Conservation (phyloP, 2,797 vertebrate species). For the Sarcoramphus papa region DNA sequence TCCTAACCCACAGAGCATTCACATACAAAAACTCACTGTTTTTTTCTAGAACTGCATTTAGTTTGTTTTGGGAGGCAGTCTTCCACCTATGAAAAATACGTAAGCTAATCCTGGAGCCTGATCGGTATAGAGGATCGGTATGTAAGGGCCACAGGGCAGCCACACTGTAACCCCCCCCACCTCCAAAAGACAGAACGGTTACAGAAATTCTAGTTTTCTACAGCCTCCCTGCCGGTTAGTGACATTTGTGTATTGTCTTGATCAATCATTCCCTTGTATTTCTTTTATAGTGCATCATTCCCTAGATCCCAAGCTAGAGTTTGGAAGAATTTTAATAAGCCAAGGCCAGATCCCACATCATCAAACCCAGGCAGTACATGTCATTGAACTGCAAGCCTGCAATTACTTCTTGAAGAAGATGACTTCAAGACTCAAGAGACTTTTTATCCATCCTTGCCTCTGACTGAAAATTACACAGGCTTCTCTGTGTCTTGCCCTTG, state of each 20-base stretch:
- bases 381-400: not conserved
- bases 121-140: not conserved
- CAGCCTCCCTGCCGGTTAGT: not conserved
- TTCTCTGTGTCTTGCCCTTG: not conserved
- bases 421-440: not conserved
- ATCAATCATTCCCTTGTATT: not conserved
- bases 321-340: not conserved
- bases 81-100: not conserved
- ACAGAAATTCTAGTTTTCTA: not conserved
- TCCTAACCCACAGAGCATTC: not conserved
- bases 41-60: not conserved
- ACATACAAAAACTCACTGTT: not conserved
- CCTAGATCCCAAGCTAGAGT: not conserved
- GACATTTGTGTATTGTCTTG: not conserved
- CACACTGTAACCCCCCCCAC: not conserved
- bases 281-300: not conserved
- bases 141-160: not conserved
- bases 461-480: not conserved
- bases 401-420: not conserved
- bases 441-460: not conserved
- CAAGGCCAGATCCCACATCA: not conserved
- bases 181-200: too few relatives aligned
- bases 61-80: not conserved
- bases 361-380: not conserved
- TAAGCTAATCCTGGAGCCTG: not conserved